Evolutionary conservation across 2,888 invertebrate species (phyloP).

Genomic region (Rhagophthalmus giganteus): DNA sequence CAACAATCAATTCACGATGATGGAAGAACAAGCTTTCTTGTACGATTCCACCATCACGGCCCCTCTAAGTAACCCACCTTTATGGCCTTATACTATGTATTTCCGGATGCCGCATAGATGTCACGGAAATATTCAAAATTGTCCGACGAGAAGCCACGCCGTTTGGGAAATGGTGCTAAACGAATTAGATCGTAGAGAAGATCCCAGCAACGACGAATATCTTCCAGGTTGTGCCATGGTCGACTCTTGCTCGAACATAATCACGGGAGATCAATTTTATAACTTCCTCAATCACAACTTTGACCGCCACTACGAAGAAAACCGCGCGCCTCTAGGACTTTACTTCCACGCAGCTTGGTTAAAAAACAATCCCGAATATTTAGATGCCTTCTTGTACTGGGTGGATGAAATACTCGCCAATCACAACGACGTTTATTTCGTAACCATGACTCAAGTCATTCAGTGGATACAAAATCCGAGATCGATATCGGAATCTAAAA

Average conservation of each 20-base stretch:
- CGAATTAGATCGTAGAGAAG: constrained; percentile 88
- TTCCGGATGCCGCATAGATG: constrained; percentile 95
- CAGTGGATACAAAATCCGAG: constrained; percentile 95
- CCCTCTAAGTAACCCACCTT: constrained; percentile 85
- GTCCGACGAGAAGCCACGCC: constrained; percentile 89
- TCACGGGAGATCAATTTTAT: constrained; percentile 91
- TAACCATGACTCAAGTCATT: constrained; percentile 94
- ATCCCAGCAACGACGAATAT: constrained; percentile 86
- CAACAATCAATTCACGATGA: constrained; percentile 96
- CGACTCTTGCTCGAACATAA: constrained; percentile 90
- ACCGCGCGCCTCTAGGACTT: constrained; percentile 84
- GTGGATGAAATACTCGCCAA: constrained; percentile 83
- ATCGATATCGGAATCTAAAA: constrained; percentile 81
- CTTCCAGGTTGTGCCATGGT: constrained; percentile 93
- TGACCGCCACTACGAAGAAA: constrained; percentile 88
- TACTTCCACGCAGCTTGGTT: constrained; percentile 95
- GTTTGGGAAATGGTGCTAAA: constrained; percentile 98
- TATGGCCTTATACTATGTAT: constrained; percentile 99
- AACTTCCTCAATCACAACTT: constrained; percentile 93
- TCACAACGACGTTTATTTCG: constrained; percentile 91
- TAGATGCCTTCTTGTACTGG: constrained; percentile 92
- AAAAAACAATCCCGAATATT: constrained; percentile 88
- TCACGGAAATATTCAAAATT: constrained; percentile 88
- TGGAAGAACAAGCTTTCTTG: constrained; percentile 93
- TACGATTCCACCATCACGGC: constrained; percentile 96